Percentiles rank a stretch among this genome's conserved stretches.
phyloP scores from a whole-genome alignment of 2,113 vertebrate genomes.

The Cyprinodon variegatus region DNA sequence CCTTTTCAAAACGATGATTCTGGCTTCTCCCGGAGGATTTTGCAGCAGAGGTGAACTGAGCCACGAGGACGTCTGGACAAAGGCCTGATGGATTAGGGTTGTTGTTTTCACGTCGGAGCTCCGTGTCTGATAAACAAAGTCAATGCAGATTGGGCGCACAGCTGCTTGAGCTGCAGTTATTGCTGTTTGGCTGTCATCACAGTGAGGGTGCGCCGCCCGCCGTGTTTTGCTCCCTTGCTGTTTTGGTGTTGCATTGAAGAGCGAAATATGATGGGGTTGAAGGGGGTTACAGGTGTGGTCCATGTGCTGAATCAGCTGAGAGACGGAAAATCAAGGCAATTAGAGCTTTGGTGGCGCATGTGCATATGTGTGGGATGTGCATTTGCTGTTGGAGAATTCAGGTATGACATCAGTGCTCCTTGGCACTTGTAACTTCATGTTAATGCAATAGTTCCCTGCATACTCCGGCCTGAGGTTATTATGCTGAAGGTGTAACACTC shows the following conservation, averaged over 20 bases:
- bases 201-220: conserved; percentile 22
- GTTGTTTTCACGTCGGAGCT: conserved; percentile 62
- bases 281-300: conserved; percentile 34
- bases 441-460: conserved; percentile 6
- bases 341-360: conserved; percentile 6
- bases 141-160: conserved; percentile 36
- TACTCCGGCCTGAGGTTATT: neutral
- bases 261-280: conserved; percentile 25
- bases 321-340: neutral
- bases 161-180: conserved; percentile 39
- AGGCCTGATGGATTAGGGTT: conserved; percentile 75
- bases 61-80: conserved; percentile 67
- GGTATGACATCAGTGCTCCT: conserved; percentile 5
- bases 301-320: conserved; percentile 5
- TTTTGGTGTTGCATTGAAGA: conserved; percentile 34
- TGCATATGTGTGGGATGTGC: conserved; percentile 5
- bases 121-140: conserved; percentile 70
- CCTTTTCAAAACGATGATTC: conserved; percentile 71
- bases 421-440: neutral
- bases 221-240: conserved; percentile 26
- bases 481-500: conserved; percentile 4
- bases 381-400: conserved; percentile 6
- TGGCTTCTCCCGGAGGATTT: conserved; percentile 56
- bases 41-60: conserved; percentile 63
- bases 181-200: conserved; percentile 59